Evolutionary conservation across 2,888 invertebrate genomes (phyloP), one percentile per base, ranked within the genome.

Genomic region (Hipparchia semele): DNA sequence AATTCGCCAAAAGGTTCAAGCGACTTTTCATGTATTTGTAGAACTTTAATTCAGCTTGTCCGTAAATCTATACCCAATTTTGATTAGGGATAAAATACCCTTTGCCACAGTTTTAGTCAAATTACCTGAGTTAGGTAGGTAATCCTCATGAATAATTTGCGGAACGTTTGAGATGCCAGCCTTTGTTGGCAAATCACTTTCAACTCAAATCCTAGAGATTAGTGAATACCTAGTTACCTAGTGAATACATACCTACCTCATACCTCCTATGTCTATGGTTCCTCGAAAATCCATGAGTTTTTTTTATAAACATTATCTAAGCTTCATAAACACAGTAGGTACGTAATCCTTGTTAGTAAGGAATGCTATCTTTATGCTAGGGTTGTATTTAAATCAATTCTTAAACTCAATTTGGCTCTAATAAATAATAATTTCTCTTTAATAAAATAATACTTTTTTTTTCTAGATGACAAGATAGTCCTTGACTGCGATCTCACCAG

Each of bases 61-160:
- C 54, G 5, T 54, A 54, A 12, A n/a, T 4, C 49, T 54, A 23
- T 23, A 54, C 54, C n/a, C 54, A n/a, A n/a, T 13, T 58, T 58
- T 7, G 13, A 58, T 58, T 23, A 13, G 58, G 58, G 58, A 7
- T 13, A 13, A 58, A 23, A 58, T 56, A 56, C 58, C 58, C 58
- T 58, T 58, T 58, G 8, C 23, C 58, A 23, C 13, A 58, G 8
- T 58, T 58, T 56, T 56, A 56, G 13, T 56, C 13, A 56, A 56
- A 56, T 7, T 58, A 13, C 23, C 58, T 8, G 13, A 58, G 58
- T 23, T 49, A 49, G 7, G 6, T 49, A 49, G 7, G 6, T 13
- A 58, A 58, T 58, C 9, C 58, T 58, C 58, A 58, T 58, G 58
- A 58, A 58, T 58, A 58, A 58, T 58, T 58, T 23, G 13, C 58